Percentiles rank a stretch among this genome's conserved stretches.
Evolutionary conservation across 2,888 invertebrate species (phyloP).

Genomic region (Erpobdella octoculata): DNA sequence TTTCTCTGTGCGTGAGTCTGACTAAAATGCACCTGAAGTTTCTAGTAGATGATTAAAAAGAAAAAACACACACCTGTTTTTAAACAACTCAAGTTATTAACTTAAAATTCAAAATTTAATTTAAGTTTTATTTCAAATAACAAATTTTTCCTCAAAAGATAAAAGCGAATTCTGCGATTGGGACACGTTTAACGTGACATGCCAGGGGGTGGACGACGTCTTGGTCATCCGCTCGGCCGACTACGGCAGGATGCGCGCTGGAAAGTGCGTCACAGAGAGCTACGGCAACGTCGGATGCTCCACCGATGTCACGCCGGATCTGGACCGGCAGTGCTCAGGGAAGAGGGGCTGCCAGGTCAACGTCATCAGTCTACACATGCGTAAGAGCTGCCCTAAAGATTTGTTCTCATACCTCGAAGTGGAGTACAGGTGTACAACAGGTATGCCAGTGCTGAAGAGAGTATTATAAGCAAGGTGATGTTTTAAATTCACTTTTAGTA

Average conservation of each 20-base stretch:
- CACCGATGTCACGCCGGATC: constrained; percentile 29
- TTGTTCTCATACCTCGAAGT: constrained; percentile 34
- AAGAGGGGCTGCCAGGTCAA: constrained; percentile 30
- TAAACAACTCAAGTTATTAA: not conserved
- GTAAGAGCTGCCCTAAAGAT: constrained; percentile 33
- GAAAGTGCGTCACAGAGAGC: constrained; percentile 28
- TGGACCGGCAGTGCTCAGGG: constrained; percentile 28
- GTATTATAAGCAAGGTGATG: not conserved
- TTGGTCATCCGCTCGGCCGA: constrained; percentile 17
- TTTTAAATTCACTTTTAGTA: not conserved
- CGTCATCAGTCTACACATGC: constrained; percentile 35
- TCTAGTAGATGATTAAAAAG: not conserved
- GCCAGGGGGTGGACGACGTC: constrained; percentile 2
- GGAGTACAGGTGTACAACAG: constrained; percentile 31
- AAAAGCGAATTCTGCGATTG: constrained; percentile 28
- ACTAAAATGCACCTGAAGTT: too few relatives aligned
- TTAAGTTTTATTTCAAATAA: not conserved
- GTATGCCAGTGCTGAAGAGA: constrained; percentile 4
- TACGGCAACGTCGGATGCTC: constrained; percentile 32
- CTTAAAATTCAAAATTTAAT: not conserved
- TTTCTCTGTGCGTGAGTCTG: too few relatives aligned
- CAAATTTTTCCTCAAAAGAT: not conserved
- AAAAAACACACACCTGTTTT: not conserved
- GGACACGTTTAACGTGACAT: constrained; percentile 22
- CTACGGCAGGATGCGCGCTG: constrained; percentile 29